Conservation (phyloP, 2,113 vertebrate species). For the Forbesichthys agassizii region DNA sequence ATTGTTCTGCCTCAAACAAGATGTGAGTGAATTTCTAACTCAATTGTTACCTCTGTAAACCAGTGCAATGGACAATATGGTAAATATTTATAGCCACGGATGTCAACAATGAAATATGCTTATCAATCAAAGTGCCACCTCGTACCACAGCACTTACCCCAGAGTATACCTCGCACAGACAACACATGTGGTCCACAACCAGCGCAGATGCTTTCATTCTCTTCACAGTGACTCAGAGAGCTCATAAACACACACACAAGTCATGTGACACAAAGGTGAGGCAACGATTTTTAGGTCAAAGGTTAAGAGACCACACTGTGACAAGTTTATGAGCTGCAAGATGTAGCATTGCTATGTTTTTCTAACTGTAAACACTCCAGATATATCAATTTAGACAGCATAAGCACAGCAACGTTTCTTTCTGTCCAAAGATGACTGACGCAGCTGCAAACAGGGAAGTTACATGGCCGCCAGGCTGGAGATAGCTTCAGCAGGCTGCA, state of each 20-base stretch:
- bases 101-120: constrained; percentile 21
- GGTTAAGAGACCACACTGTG: constrained; percentile 37
- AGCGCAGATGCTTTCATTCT: constrained; percentile 56
- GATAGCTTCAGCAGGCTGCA: constrained; percentile 52
- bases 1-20: not conserved
- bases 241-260: constrained; percentile 48
- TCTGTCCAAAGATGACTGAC: constrained; percentile 26
- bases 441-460: constrained; percentile 36
- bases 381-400: constrained; percentile 2
- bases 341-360: constrained; percentile 1
- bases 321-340: constrained; percentile 21
- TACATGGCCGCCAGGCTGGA: constrained; percentile 36
- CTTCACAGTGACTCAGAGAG: constrained; percentile 36
- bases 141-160: constrained; percentile 16
- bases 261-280: constrained; percentile 30
- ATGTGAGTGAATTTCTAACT: constrained; percentile 14
- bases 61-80: not conserved
- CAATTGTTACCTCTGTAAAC: constrained; percentile 1
- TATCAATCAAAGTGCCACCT: constrained; percentile 14
- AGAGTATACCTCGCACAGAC: constrained; percentile 20
- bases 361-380: constrained; percentile 1
- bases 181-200: constrained; percentile 47
- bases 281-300: constrained; percentile 42
- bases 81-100: constrained; percentile 6
- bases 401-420: constrained; percentile 15